These are phyloP conservation scores for Hydrophis major DNA, from an alignment of 2,797 vertebrate genomes.

Conservation along the genomic window DNA sequence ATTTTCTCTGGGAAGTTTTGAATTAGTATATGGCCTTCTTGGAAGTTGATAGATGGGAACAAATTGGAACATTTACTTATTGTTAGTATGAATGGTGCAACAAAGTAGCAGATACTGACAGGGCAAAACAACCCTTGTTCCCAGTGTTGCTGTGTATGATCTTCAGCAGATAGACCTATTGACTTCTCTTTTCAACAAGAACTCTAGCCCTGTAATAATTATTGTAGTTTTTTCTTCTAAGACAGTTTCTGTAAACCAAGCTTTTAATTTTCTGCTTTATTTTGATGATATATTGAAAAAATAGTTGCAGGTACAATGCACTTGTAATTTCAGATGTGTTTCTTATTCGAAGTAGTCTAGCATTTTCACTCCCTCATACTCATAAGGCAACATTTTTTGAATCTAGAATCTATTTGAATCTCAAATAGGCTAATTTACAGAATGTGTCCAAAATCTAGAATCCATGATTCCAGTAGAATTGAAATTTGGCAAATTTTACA, in stretches of 20 bases:
- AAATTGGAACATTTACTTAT: background rate
- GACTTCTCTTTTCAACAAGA: background rate
- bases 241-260: background rate
- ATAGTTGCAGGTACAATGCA: background rate
- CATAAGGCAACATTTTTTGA: background rate
- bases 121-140: background rate
- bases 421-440: too few species aligned
- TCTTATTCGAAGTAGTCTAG: background rate
- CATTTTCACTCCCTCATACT: background rate
- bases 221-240: background rate
- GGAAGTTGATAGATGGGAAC: background rate
- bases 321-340: background rate
- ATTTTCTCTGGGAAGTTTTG: background rate
- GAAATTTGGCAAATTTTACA: background rate
- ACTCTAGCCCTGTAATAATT: background rate
- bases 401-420: background rate
- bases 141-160: background rate
- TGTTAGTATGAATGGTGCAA: background rate
- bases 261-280: background rate
- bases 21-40: background rate
- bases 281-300: background rate
- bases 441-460: background rate
- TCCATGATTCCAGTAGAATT: too few species aligned
- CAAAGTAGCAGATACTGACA: background rate
- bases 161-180: background rate